Conservation (phyloP, 92 coral and sea anemone genomes). For the Actinernus sp. region DNA sequence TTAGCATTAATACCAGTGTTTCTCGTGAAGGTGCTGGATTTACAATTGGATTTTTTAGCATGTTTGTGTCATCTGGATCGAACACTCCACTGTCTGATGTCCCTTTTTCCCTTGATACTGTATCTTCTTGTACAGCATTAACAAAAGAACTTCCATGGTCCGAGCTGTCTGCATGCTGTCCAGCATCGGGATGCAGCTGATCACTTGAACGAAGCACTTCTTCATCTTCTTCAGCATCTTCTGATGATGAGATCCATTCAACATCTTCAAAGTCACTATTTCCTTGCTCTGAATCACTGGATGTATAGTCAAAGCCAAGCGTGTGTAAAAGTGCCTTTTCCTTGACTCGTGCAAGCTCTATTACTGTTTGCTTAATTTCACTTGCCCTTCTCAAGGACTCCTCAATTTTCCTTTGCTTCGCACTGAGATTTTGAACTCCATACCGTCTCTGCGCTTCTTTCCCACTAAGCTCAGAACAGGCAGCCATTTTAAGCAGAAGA, state of each 20-base stretch:
- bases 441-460: slow-evolving; percentile 50
- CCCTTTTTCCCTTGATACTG: slow-evolving; percentile 1
- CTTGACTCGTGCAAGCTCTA: slow-evolving; percentile 32
- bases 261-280: slow-evolving; percentile 24
- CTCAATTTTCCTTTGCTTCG: slow-evolving; percentile 12
- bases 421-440: slow-evolving; percentile 39
- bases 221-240: slow-evolving; percentile 22
- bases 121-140: background rate
- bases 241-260: too few species aligned
- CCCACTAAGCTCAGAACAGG: slow-evolving; percentile 24
- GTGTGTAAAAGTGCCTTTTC: slow-evolving; percentile 23
- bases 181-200: background rate
- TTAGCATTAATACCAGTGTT: slow-evolving; percentile 14
- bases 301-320: slow-evolving; percentile 34
- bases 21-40: slow-evolving; percentile 43
- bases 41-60: slow-evolving; percentile 19
- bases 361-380: slow-evolving; percentile 28
- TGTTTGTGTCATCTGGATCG: slow-evolving; percentile 23
- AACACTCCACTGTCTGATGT: background rate
- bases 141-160: background rate
- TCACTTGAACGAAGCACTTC: slow-evolving; percentile 1
- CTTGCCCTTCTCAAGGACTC: slow-evolving; percentile 14
- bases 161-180: background rate
- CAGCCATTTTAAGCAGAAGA: slow-evolving; percentile 27
- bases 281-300: slow-evolving; percentile 49